These are phyloP conservation scores for Synergus gifuensis DNA, from an alignment of 2,888 invertebrate species.

Conservation along the genomic window DNA sequence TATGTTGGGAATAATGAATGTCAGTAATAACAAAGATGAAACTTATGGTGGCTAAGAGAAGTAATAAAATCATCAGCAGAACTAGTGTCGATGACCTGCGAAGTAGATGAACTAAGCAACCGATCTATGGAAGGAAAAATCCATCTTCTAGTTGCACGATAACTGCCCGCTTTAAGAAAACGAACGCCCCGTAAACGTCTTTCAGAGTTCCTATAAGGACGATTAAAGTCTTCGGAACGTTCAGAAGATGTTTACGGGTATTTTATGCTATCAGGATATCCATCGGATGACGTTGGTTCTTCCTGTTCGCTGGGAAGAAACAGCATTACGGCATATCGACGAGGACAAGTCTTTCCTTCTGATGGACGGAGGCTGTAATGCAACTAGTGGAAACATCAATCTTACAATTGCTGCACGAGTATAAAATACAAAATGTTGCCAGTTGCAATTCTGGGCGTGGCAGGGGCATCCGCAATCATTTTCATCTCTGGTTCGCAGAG, in stretches of 20 bases:
- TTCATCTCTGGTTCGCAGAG: constrained; percentile 35
- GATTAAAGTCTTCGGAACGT: constrained; percentile 22
- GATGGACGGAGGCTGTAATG: constrained; percentile 18
- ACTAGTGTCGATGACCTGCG: background rate
- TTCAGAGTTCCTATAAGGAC: constrained; percentile 1
- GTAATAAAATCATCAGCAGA: background rate
- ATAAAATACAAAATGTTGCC: constrained; percentile 26
- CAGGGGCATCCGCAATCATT: constrained; percentile 33
- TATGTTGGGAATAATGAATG: background rate
- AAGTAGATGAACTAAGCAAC: background rate
- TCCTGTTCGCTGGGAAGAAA: constrained; percentile 22
- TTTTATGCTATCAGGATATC: constrained; percentile 16
- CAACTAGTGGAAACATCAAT: constrained; percentile 38
- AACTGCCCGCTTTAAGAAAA: background rate
- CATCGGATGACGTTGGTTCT: constrained; percentile 4
- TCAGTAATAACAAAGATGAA: background rate
- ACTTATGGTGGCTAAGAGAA: background rate
- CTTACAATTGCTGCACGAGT: constrained; percentile 14
- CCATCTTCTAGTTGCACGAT: background rate
- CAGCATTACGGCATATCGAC: background rate
- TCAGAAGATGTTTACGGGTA: constrained; percentile 16
- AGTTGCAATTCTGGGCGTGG: constrained; percentile 17
- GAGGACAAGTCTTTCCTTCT: constrained; percentile 14
- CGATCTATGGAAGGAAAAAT: constrained; percentile 4
- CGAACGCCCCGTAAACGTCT: constrained; percentile 14